Conservation (phyloP, 2,797 vertebrate genomes). For the Dendrocincla fuliginosa region DNA sequence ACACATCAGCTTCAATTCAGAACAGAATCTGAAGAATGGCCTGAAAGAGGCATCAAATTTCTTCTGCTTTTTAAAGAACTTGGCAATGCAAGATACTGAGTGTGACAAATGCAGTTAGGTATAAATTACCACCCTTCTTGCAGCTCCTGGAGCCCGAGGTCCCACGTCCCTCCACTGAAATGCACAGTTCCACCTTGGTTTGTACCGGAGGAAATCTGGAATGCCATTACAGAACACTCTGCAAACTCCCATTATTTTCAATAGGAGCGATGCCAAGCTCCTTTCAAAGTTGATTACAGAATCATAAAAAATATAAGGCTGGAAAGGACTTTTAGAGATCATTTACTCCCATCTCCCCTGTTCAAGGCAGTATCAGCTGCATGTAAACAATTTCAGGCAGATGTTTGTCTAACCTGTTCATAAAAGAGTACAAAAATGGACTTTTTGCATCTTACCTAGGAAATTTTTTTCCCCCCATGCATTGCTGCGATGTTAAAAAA, state of each 20-base stretch:
- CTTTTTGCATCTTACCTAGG: not conserved
- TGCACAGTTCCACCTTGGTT: slow-evolving; percentile 13
- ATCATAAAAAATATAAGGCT: slow-evolving; percentile 39
- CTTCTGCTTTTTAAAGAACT: not conserved
- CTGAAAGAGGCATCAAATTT: not conserved
- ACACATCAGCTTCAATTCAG: not conserved
- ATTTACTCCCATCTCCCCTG: slow-evolving; percentile 39
- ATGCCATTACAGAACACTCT: slow-evolving; percentile 16
- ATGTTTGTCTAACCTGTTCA: slow-evolving; percentile 45
- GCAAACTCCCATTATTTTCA: slow-evolving; percentile 39
- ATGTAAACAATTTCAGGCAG: slow-evolving; percentile 60
- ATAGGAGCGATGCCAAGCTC: slow-evolving; percentile 31
- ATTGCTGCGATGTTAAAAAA: not conserved
- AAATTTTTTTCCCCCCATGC: not conserved
- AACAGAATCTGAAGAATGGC: not conserved
- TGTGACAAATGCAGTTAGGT: not conserved
- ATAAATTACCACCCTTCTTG: not conserved
- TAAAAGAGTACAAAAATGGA: not conserved
- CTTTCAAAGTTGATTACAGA: slow-evolving; percentile 61
- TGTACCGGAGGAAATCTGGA: slow-evolving; percentile 5
- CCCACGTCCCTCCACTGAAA: not conserved
- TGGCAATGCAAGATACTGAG: not conserved
- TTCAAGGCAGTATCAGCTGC: slow-evolving; percentile 35
- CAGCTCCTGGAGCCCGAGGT: not conserved
- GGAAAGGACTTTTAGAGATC: slow-evolving; percentile 69